A percentile compares a stretch with the other conserved stretches of the same genome.
Conservation (phyloP, 2,113 vertebrate species). For the Arizona elegans region DNA sequence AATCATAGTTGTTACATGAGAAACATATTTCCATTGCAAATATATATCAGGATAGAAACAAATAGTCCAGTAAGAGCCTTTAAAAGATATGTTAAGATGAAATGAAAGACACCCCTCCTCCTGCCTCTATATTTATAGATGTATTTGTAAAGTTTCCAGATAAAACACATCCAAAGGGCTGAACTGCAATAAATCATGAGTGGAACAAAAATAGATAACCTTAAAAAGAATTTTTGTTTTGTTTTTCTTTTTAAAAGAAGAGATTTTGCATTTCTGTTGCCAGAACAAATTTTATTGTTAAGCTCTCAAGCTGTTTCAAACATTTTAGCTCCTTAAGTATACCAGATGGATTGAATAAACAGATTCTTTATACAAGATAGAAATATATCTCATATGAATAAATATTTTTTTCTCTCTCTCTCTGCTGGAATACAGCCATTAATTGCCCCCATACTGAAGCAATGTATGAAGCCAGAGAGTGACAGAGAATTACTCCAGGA, state of each 20-base stretch:
- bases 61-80: neutral
- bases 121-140: neutral
- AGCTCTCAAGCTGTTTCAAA: constrained; percentile 1
- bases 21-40: neutral
- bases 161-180: constrained; percentile 8
- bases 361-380: neutral
- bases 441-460: neutral
- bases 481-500: neutral
- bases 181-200: constrained; percentile 2
- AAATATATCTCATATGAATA: neutral
- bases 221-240: neutral
- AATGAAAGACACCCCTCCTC: neutral
- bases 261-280: neutral
- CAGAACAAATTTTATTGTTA: constrained; percentile 10
- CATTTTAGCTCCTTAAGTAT: neutral
- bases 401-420: neutral
- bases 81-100: constrained; percentile 5
- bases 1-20: neutral
- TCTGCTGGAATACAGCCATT: neutral
- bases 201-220: constrained; percentile 7
- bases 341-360: constrained; percentile 11
- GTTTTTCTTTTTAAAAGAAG: neutral
- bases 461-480: neutral
- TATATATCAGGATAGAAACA: neutral
- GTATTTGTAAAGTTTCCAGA: neutral